phyloP scores from a whole-genome alignment of 2,113 vertebrate species.

The Sphyrna mokarran region DNA sequence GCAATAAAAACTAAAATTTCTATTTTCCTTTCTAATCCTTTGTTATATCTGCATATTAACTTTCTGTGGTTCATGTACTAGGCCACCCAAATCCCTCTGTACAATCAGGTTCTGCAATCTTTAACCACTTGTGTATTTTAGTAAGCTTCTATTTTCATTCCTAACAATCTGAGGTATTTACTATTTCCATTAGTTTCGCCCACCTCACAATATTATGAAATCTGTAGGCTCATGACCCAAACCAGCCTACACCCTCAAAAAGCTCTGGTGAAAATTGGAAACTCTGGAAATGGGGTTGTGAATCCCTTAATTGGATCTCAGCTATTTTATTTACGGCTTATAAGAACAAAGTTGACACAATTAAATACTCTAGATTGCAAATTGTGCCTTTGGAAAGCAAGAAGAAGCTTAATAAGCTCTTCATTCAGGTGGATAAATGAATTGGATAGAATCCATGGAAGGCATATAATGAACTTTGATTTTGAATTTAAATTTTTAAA shows the following conservation, averaged over 20 bases:
- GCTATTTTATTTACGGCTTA: background rate
- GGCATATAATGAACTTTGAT: background rate
- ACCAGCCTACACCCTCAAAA: too few relatives aligned
- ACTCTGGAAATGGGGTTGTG: too few relatives aligned
- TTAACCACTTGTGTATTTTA: too few relatives aligned
- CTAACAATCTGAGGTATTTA: background rate
- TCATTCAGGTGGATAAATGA: background rate
- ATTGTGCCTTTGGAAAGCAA: background rate
- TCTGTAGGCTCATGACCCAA: too few relatives aligned
- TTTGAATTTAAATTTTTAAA: background rate
- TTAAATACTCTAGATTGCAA: background rate
- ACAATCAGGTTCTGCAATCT: too few relatives aligned
- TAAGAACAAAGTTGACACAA: background rate
- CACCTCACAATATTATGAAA: background rate
- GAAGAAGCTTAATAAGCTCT: background rate
- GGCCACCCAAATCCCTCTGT: too few relatives aligned
- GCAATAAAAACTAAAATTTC: too few relatives aligned
- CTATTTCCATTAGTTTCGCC: background rate
- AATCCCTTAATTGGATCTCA: too few relatives aligned
- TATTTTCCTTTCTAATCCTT: too few relatives aligned
- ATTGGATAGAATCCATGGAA: background rate
- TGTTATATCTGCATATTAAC: too few relatives aligned
- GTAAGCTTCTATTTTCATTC: background rate
- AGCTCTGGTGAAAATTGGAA: too few relatives aligned
- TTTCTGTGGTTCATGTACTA: too few relatives aligned